phyloP scores from a whole-genome alignment of 2,797 vertebrate genomes.

The Microhierax caerulescens region DNA sequence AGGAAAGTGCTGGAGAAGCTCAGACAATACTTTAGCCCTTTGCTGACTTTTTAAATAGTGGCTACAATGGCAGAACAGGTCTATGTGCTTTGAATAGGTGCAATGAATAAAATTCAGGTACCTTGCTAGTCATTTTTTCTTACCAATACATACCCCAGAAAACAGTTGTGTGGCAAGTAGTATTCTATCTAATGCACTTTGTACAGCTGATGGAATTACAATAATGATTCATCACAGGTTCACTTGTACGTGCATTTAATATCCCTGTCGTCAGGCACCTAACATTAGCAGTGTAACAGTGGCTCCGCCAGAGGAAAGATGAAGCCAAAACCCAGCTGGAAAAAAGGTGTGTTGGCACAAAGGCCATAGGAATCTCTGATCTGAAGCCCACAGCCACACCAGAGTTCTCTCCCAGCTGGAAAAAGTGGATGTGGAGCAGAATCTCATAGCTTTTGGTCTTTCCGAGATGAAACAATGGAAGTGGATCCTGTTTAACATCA shows the following conservation, averaged over 20 bases:
- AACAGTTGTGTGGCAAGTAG: not conserved
- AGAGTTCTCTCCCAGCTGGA: not conserved
- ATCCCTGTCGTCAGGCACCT: not conserved
- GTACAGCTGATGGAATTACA: not conserved
- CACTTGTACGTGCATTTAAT: fast-evolving
- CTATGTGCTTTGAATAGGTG: not conserved
- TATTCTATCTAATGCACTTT: not conserved
- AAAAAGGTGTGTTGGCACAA: not conserved
- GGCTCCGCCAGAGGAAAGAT: not conserved
- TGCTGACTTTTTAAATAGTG: slow-evolving; percentile 12
- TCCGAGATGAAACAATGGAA: not conserved
- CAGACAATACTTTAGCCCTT: not conserved
- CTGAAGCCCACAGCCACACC: not conserved
- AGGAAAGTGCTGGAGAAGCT: slow-evolving; percentile 33
- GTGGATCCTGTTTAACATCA: not conserved
- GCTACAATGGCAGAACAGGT: not conserved
- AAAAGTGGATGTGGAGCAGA: not conserved
- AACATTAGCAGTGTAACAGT: not conserved
- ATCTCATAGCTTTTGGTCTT: not conserved
- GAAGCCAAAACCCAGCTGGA: not conserved
- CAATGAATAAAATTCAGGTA: not conserved
- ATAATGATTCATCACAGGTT: not conserved
- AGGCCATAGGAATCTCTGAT: fast-evolving
- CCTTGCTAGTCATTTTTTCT: not conserved
- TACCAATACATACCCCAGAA: not conserved